Base-by-base conservation (phyloP, 1,140 invertebrate genomes). In the Chionoecetes opilio region DNA sequence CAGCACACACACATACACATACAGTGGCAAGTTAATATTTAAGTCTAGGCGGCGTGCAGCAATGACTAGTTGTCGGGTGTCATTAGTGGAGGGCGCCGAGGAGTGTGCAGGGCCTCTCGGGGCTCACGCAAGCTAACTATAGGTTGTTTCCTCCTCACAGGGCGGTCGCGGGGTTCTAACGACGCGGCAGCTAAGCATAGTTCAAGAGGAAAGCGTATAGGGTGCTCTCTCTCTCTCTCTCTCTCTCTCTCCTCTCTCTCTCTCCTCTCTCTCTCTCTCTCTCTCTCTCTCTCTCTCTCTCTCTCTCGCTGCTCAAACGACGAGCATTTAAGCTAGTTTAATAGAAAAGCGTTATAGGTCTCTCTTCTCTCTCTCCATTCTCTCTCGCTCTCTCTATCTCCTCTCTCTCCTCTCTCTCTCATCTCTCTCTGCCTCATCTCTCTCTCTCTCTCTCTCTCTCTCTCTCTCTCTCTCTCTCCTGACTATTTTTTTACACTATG, bases 221-320 rank as follows among this genome's bases (percentile, higher is more conserved):
- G 8, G 8, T 21, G 8, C 53, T 63, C 84, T 85, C 84, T 85
- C 84, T 85, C 84, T 85, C 84, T 85, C 84, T 85, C 84, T 85
- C 84, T 85, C 84, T 85, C 84, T 85, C 84, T 85, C 84, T 85
- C 84, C 32, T 31, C 32, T 31, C 32, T 31, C 32, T 31, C 32
- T 21, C 11, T 31, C 21, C 84, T 85, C 53, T 63, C 53, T 63
- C 53, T 63, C 53, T 63, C 53, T 63, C 53, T 26, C 21, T 63
- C 53, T 63, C 53, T 63, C 21, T 63, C 63, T 75, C 63, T 26
- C 63, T 75, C 21, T 75, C n/a, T n/a, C 21, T 75, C 63, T 75
- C 63, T n/a, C n/a, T n/a, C n/a, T n/a, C n/a, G n/a, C n/a, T n/a
- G n/a, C n/a, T n/a, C n/a, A n/a, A n/a, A n/a, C n/a, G n/a, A n/a